Conservation (phyloP, 2,113 vertebrate species). For the Dasyornis broadbenti region DNA sequence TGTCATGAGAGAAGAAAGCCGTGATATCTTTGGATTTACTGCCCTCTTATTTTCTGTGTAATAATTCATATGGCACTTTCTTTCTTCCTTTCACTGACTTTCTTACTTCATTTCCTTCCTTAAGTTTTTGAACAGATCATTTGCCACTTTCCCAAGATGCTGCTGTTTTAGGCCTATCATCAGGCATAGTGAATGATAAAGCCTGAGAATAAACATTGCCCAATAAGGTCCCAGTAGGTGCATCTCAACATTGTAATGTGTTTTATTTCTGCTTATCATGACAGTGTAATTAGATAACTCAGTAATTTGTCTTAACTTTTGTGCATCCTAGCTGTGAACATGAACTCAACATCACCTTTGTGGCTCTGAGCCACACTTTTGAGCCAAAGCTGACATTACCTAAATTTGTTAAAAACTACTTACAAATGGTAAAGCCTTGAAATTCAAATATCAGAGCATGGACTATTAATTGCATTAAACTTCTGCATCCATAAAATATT, state of each 20-base stretch:
- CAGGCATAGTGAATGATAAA: background rate
- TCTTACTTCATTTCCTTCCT: background rate
- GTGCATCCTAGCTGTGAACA: background rate
- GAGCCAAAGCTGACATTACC: background rate
- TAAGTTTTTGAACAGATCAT: background rate
- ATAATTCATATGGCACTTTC: background rate
- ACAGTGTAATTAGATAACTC: background rate
- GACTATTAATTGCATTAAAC: background rate
- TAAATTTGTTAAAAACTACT: background rate
- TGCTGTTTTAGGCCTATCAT: background rate
- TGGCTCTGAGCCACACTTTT: background rate
- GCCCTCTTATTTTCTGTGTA: background rate
- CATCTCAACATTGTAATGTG: background rate
- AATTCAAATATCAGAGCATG: background rate
- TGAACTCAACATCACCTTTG: background rate
- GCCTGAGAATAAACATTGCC: background rate
- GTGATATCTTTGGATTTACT: background rate
- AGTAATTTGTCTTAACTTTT: background rate
- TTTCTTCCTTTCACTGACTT: background rate
- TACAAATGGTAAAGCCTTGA: background rate
- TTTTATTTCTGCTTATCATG: background rate
- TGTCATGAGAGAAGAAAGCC: background rate
- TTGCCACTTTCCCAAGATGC: background rate
- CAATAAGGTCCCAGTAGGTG: background rate
- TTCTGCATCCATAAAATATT: background rate